These are phyloP conservation scores for Phasianus colchicus DNA, from an alignment of 2,113 vertebrate species.

Conservation along the genomic window DNA sequence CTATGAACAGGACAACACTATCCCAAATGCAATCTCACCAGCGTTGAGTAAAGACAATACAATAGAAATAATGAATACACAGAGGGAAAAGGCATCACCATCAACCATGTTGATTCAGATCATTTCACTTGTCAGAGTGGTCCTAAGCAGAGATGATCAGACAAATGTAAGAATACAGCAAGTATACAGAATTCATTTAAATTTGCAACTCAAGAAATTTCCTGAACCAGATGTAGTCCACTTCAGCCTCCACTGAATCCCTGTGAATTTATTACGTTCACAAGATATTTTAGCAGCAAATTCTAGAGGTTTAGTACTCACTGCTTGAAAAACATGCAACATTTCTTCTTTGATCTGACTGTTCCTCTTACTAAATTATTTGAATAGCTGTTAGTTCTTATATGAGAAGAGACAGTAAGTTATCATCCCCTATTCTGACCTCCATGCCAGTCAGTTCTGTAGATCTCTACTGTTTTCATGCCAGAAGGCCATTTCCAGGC, in stretches of 20 bases:
- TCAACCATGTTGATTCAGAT: neutral
- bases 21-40: neutral
- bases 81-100: neutral
- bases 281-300: neutral
- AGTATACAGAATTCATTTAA: neutral
- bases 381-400: neutral
- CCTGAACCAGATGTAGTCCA: neutral
- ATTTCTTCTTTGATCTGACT: neutral
- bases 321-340: neutral
- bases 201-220: neutral
- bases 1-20: neutral
- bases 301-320: neutral
- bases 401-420: neutral
- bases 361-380: neutral
- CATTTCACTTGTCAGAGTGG: neutral
- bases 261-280: neutral
- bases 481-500: neutral
- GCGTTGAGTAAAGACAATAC: neutral
- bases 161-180: neutral
- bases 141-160: neutral
- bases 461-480: neutral
- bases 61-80: neutral
- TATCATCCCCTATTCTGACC: neutral
- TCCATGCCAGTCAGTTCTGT: neutral
- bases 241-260: neutral